Conservation (phyloP, 1,140 invertebrate species). For the Hycleus phaleratus region DNA sequence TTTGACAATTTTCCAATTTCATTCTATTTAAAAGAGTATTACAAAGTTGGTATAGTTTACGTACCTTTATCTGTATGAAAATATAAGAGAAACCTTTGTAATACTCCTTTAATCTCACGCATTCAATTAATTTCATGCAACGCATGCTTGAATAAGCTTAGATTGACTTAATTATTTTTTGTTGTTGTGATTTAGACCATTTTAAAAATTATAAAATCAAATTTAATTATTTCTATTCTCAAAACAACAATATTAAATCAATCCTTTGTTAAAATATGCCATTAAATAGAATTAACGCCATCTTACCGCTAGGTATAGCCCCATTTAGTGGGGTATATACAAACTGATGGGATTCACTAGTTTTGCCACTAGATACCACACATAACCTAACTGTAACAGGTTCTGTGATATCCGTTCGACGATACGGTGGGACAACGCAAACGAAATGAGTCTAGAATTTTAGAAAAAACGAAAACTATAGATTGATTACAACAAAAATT, state of each 20-base stretch:
- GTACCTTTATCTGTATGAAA: background rate
- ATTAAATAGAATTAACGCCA: slow-evolving; percentile 29
- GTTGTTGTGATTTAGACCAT: slow-evolving; percentile 8
- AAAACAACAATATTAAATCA: slow-evolving; percentile 35
- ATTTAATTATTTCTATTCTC: slow-evolving; percentile 14
- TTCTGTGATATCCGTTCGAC: slow-evolving; percentile 53
- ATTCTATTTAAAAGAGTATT: slow-evolving; percentile 12
- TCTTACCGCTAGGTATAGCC: slow-evolving; percentile 40
- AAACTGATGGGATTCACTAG: slow-evolving; percentile 81
- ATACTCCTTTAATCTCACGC: slow-evolving; percentile 12
- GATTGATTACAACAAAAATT: too few species aligned
- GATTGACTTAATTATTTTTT: slow-evolving; percentile 22
- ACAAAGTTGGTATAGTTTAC: background rate
- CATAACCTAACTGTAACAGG: slow-evolving; percentile 67
- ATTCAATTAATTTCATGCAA: slow-evolving; percentile 27
- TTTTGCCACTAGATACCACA: slow-evolving; percentile 79
- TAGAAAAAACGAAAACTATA: slow-evolving; percentile 10
- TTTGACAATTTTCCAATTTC: slow-evolving; percentile 20
- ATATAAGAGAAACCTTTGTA: background rate
- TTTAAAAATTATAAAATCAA: slow-evolving; percentile 10
- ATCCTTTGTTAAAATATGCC: slow-evolving; percentile 26
- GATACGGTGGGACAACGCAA: slow-evolving; percentile 79
- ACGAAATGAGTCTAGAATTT: slow-evolving; percentile 82
- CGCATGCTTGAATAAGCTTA: slow-evolving; percentile 23
- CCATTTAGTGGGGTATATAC: slow-evolving; percentile 61